phyloP scores from a whole-genome alignment of 1,140 invertebrate species.

The Aphelinus atriplicis region DNA sequence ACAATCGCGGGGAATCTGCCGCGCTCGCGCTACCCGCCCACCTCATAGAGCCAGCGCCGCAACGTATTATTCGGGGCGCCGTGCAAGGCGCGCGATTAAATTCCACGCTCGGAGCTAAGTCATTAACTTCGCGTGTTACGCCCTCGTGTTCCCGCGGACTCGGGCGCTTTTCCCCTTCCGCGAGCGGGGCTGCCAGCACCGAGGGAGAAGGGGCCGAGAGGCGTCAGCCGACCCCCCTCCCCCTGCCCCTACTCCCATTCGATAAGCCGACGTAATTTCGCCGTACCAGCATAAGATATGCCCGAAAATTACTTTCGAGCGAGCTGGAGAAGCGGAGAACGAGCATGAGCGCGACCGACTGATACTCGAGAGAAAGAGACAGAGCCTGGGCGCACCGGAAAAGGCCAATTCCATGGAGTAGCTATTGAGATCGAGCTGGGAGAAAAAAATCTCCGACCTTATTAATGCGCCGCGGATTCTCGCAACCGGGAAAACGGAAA shows the following conservation, averaged over 20 bases:
- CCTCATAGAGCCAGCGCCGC: no score
- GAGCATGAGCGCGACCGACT: not conserved
- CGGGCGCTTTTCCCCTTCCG: no score
- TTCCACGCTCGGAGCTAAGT: slow-evolving; percentile 36
- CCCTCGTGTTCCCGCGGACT: slow-evolving; percentile 27
- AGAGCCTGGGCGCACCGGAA: no score
- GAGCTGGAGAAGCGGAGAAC: slow-evolving; percentile 22
- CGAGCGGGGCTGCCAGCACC: no score
- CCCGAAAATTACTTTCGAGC: slow-evolving; percentile 44
- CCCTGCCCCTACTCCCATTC: slow-evolving; percentile 19
- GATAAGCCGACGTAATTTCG: slow-evolving; percentile 46
- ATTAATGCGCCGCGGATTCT: no score
- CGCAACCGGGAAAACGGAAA: no score
- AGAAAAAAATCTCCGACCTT: no score
- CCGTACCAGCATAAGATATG: slow-evolving; percentile 42
- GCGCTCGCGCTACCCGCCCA: no score
- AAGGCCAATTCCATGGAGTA: no score
- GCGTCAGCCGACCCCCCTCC: no score
- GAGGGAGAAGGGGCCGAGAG: no score
- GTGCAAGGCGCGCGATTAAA: slow-evolving; percentile 33
- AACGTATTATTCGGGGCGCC: not conserved
- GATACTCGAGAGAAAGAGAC: slow-evolving; percentile 1
- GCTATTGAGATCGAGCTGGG: no score
- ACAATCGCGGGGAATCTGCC: slow-evolving; percentile 32
- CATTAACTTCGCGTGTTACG: slow-evolving; percentile 43